Base-by-base conservation (phyloP, 2,113 vertebrate species). In the Muntiacus muntjak region DNA sequence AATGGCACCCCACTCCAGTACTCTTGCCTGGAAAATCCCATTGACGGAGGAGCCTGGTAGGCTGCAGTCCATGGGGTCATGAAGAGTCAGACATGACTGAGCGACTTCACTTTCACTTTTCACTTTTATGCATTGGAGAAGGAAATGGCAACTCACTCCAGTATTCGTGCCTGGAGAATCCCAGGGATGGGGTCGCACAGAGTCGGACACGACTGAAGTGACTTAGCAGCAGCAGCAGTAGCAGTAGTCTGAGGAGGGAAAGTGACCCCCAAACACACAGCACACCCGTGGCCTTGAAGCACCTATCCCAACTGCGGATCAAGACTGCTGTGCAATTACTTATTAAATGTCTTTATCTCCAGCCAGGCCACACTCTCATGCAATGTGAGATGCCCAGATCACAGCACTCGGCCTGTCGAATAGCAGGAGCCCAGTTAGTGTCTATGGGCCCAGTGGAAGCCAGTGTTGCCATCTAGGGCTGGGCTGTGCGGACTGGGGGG, bases 271-370 rank as follows among this genome's bases (percentile, higher is more conserved):
- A 5, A 14, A 9, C 33, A 55, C 1, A 6, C 3, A 25, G 45
- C 33, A 74, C 8, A 28, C 21, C 26, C 8, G 17, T 1, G n/a
- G 26, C 40, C 14, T 43, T 26, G 84, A 40, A 60, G 11, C 28
- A 14, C 2, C 71, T 87, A 4, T 57, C 52, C 10, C 1, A 1
- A 26, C 14, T 36, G 1, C 5, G 26, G 13, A 3, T 15, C 7
- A 17, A 62, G 47, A 30, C 58, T 76, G 0, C 26, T 6, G 58
- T 79, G 30, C 40, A 15, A 52, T 79, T 58, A 28, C 13, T 87
- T 54, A 40, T 6, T 84, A 40, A 40, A 17, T n/a, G 82, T 40
- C 82, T 84, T 0, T 40, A 26, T 82, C 19, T 33, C 79, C 50
- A 82, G 50, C 50, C 50, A 23, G 50, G 11, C 50, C 33, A 25